phyloP scores from a whole-genome alignment of 2,797 vertebrate species.

The Sebastes matsubarae region DNA sequence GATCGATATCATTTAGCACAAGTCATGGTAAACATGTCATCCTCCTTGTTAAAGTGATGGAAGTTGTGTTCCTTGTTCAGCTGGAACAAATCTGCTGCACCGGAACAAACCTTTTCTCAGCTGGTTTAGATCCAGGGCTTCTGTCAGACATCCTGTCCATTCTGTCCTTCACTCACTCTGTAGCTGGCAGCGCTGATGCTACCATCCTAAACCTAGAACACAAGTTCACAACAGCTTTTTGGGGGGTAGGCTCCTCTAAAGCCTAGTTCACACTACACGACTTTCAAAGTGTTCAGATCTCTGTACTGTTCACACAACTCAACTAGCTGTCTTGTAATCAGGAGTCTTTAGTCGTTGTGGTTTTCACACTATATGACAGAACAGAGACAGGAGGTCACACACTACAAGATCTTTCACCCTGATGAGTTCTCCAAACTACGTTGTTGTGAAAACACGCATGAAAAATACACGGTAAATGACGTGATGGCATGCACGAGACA shows the following conservation, averaged over 20 bases:
- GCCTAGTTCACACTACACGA: no score
- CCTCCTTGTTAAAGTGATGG: not conserved
- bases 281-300: no score
- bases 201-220: not conserved
- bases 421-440: no score
- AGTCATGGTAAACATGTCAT: not conserved
- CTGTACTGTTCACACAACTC: no score
- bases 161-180: not conserved
- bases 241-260: not conserved
- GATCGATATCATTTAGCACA: not conserved
- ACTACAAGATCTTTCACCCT: no score
- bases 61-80: not conserved
- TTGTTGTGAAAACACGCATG: no score
- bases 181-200: not conserved
- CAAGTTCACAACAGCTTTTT: not conserved
- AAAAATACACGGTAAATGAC: no score
- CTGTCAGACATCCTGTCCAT: not conserved
- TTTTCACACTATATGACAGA: no score
- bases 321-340: no score
- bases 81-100: not conserved
- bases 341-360: no score
- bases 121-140: conserved; percentile 16
- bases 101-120: not conserved
- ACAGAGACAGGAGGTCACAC: no score
- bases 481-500: no score